Evolutionary conservation across 35 echinoderm and acorn worm genomes (phyloP).

Genomic region (Chiridota heheva): DNA sequence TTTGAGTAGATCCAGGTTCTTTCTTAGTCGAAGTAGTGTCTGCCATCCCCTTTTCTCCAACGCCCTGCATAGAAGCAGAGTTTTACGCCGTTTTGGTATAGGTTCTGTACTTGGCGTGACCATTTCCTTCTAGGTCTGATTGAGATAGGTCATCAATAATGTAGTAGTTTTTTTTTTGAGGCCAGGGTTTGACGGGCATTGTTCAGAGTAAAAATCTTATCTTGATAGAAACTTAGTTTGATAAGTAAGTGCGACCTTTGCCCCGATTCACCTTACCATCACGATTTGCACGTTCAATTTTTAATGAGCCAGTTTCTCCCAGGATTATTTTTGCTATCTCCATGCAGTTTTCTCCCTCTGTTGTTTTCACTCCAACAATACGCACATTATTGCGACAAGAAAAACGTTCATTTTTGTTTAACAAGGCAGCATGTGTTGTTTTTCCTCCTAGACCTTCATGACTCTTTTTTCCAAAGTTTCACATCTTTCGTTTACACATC

Average conservation of each 20-base stretch:
- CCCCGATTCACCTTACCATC: background rate
- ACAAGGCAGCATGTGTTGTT: background rate
- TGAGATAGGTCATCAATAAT: slow-evolving; percentile 21
- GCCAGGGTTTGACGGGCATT: slow-evolving; percentile 11
- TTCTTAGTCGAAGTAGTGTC: background rate
- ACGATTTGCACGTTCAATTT: slow-evolving; percentile 35
- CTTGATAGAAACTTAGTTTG: slow-evolving; percentile 27
- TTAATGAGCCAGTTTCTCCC: background rate
- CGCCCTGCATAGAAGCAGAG: slow-evolving; percentile 17
- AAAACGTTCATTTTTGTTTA: slow-evolving; percentile 41
- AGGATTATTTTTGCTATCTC: background rate
- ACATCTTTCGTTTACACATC: no score
- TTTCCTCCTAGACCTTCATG: no score
- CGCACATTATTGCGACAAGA: slow-evolving; percentile 31
- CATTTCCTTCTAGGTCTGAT: slow-evolving; percentile 29
- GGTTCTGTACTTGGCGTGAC: slow-evolving; percentile 11
- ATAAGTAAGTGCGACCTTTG: slow-evolving; percentile 21
- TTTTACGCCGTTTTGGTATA: slow-evolving; percentile 19
- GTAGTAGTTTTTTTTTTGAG: slow-evolving; percentile 26
- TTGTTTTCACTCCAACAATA: slow-evolving; percentile 2
- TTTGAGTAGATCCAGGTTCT: background rate
- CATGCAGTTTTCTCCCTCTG: slow-evolving; percentile 20
- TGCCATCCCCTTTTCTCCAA: slow-evolving; percentile 3
- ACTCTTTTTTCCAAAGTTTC: no score
- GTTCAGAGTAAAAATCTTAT: slow-evolving; percentile 21